Conservation (phyloP, 2,888 invertebrate species). For the Lottia scabra region DNA sequence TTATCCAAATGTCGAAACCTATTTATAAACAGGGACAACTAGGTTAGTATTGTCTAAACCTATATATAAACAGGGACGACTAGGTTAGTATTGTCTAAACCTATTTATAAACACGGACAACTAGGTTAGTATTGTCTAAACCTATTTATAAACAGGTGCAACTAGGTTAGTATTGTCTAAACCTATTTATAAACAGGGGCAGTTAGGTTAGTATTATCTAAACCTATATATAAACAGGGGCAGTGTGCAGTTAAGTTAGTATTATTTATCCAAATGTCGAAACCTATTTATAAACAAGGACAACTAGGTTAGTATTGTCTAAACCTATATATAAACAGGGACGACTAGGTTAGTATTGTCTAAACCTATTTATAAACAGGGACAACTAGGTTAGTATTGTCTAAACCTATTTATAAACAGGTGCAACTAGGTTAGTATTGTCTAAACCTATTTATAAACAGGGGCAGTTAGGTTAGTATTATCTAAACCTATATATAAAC, state of each 20-base stretch:
- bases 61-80: constrained; percentile 92
- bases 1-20: constrained; percentile 79
- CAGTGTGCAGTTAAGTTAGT: too few species aligned
- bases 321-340: constrained; percentile 95
- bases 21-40: constrained; percentile 93
- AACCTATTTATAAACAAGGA: too few species aligned
- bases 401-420: constrained; percentile 95
- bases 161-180: too few species aligned
- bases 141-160: too few species aligned
- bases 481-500: constrained; percentile 95
- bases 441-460: constrained; percentile 97
- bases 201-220: constrained; percentile 79
- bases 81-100: constrained; percentile 79
- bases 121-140: constrained; percentile 72
- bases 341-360: too few species aligned
- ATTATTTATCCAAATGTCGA: constrained; percentile 92
- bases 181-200: too few species aligned
- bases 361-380: too few species aligned
- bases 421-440: constrained; percentile 77
- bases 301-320: constrained; percentile 93
- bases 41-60: constrained; percentile 96
- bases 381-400: too few species aligned
- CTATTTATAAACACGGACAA: constrained; percentile 93
- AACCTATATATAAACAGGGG: constrained; percentile 96
- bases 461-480: constrained; percentile 77